Base-by-base conservation (phyloP, 2,113 vertebrate species). In the Pungitius pungitius region DNA sequence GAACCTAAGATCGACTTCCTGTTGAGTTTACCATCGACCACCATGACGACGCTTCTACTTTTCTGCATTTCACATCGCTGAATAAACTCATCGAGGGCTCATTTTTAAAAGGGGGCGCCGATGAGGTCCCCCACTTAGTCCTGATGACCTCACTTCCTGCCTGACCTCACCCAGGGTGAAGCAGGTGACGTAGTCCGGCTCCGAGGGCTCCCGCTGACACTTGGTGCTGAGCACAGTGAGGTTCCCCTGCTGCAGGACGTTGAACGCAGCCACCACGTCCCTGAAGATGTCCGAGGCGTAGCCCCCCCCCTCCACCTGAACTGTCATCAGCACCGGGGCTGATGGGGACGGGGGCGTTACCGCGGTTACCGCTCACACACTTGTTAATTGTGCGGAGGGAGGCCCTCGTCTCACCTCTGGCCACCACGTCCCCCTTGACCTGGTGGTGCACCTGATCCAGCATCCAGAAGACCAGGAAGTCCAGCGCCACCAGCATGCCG, bases 401-500 rank as follows among this genome's bases (percentile, higher is more conserved):
- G n/a, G n/a, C n/a, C n/a, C n/a, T n/a, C n/a, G n/a, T n/a, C n/a
- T n/a, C n/a, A n/a, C 95, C 93, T 82, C 89, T 84, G 33, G 93
- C 93, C 0, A 95, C 17, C 0, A 97, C 82, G 67, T 97, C 96
- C 0, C 78, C 92, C 0, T 83, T 92, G 58, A 96, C 87, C 26
- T 94, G 93, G 49, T 95, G 87, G 33, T 91, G 92, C 64, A 97
- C 86, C 78, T 97, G 86, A 64, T 96, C 96, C 0, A 98, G 93
- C 0, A 96, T 75, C 96, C 97, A 99, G 92, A 95, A 99, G 60
- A 97, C 85, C 9, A 94, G 62, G 12, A 95, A 95, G 87, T 99
- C 97, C 1, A 95, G 82, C 7, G 88, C 83, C 64, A 97, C 78
- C 24, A 97, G 69, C 68, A 95, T 18, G 13, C 91, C 0, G 1